phyloP scores from a whole-genome alignment of 1,140 invertebrate genomes.

The Hydropsyche tenuis region DNA sequence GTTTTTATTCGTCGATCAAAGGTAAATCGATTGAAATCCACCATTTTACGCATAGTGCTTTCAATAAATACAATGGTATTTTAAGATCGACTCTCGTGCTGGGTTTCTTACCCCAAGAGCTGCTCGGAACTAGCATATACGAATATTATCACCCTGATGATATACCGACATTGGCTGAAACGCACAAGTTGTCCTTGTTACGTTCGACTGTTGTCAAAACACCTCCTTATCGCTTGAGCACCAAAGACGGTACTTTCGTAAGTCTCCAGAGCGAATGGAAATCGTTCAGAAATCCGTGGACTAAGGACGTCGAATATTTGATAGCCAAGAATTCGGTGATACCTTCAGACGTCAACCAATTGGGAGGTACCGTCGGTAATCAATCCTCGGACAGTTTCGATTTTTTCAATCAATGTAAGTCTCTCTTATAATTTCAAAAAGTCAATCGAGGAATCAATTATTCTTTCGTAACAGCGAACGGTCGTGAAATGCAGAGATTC shows the following conservation, averaged over 20 bases:
- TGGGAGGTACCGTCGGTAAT: constrained; percentile 60
- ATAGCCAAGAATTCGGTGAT: constrained; percentile 84
- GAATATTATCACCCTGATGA: constrained; percentile 91
- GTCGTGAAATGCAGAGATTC: constrained; percentile 70
- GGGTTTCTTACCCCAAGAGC: constrained; percentile 91
- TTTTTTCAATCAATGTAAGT: constrained; percentile 66
- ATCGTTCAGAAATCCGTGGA: constrained; percentile 90
- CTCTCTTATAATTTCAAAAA: not conserved
- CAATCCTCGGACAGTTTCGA: constrained; percentile 58
- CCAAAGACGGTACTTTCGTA: constrained; percentile 77
- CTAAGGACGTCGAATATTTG: constrained; percentile 88
- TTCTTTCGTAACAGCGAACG: constrained; percentile 53
- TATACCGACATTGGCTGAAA: constrained; percentile 79
- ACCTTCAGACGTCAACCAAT: constrained; percentile 38
- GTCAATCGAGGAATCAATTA: not conserved
- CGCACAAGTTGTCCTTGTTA: constrained; percentile 82
- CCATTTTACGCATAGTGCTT: not conserved
- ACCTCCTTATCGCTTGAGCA: constrained; percentile 78
- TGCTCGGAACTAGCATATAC: constrained; percentile 91
- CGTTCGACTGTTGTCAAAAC: constrained; percentile 70
- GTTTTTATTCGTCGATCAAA: constrained; percentile 95
- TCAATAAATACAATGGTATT: too few relatives aligned
- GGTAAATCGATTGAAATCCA: constrained; percentile 58
- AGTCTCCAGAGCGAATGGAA: constrained; percentile 84
- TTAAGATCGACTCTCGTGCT: constrained; percentile 83